Percentiles rank a stretch among this genome's conserved stretches.
These are phyloP conservation scores for Bungarus multicinctus DNA, from an alignment of 2,113 vertebrate species.

Conservation along the genomic window DNA sequence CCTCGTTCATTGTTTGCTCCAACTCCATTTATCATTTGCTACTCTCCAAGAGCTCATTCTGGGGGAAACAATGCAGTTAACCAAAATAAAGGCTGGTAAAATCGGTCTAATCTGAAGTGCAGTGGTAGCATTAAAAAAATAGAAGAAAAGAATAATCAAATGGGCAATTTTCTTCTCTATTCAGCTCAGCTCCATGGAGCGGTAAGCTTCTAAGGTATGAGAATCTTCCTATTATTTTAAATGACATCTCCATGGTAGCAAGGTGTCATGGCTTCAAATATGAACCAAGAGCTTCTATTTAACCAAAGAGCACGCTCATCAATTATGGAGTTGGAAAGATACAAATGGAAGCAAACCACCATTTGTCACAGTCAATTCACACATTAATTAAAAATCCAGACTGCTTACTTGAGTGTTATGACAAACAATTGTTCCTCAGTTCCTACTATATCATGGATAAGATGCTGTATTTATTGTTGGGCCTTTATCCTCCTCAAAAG, in stretches of 20 bases:
- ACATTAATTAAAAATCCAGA: background rate
- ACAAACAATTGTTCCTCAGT: constrained; percentile 2
- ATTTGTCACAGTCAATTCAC: background rate
- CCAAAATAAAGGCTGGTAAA: background rate
- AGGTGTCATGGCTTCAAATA: background rate
- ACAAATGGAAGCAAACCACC: background rate
- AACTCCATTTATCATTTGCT: background rate
- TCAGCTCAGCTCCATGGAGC: background rate
- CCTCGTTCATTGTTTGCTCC: background rate
- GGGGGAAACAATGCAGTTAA: background rate
- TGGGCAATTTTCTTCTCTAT: background rate
- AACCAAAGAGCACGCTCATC: background rate
- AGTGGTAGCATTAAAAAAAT: background rate
- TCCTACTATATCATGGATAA: background rate
- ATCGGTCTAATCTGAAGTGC: background rate
- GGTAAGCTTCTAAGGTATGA: background rate
- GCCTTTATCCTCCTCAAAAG: constrained; percentile 24
- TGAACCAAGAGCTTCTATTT: constrained; percentile 10
- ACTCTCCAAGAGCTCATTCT: background rate
- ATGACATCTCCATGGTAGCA: background rate
- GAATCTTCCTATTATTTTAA: background rate
- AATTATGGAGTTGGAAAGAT: background rate
- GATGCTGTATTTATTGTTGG: constrained; percentile 23
- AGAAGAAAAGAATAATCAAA: background rate
- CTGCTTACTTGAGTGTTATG: background rate